Evolutionary conservation across 2,888 invertebrate species (phyloP).

Genomic region (Lochmaea crataegi): DNA sequence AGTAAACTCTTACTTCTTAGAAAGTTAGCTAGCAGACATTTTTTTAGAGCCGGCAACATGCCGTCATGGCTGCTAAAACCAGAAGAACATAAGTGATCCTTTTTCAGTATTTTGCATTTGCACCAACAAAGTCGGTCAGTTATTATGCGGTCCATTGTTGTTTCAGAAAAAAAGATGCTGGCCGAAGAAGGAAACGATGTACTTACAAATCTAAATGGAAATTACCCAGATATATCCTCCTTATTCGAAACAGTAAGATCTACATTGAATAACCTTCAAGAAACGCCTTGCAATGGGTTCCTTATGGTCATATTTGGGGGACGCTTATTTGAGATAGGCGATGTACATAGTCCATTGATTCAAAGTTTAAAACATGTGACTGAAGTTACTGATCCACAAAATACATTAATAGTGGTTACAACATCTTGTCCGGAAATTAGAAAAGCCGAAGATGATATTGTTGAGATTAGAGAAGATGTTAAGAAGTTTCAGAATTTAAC

Average conservation of each 20-base stretch:
- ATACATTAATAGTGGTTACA: conserved; percentile 56
- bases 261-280: conserved; percentile 49
- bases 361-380: conserved; percentile 56
- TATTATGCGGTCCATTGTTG: too few species aligned
- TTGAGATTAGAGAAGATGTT: conserved; percentile 22
- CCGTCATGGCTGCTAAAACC: too few species aligned
- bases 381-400: conserved; percentile 53
- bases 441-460: conserved; percentile 9
- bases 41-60: too few species aligned
- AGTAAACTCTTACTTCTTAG: too few species aligned
- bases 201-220: conserved; percentile 25
- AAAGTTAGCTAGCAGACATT: too few species aligned
- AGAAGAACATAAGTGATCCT: too few species aligned
- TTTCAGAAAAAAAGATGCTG: conserved; percentile 39
- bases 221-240: conserved; percentile 46
- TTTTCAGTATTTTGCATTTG: not conserved
- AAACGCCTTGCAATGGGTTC: conserved; percentile 47
- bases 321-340: conserved; percentile 49
- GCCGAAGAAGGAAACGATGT: conserved; percentile 39
- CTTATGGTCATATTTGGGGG: conserved; percentile 57
- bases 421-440: conserved; percentile 50
- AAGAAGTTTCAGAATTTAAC: conserved; percentile 1
- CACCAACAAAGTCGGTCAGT: not conserved
- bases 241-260: conserved; percentile 54
- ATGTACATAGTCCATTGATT: conserved; percentile 53